Evolutionary conservation across 2,888 invertebrate genomes (phyloP).

Genomic region (Sinopyrophorus schimmeli): DNA sequence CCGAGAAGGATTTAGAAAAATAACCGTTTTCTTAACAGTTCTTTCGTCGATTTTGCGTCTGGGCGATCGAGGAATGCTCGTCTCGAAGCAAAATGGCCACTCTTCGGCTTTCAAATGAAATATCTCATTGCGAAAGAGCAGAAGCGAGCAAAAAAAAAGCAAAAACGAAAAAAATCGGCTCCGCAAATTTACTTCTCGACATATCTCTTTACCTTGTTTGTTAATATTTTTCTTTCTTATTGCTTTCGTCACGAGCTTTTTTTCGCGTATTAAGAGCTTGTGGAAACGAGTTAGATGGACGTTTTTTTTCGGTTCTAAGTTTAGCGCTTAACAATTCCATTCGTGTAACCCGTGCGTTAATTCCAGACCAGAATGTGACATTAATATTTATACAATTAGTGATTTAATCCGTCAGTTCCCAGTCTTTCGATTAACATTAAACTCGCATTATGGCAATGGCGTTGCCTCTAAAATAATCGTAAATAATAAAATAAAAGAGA

Average conservation of each 20-base stretch:
- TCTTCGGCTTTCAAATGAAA: slow-evolving; percentile 9
- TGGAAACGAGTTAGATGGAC: slow-evolving; percentile 21
- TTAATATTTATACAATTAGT: slow-evolving; percentile 37
- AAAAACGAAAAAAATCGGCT: slow-evolving; percentile 13
- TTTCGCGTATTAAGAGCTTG: slow-evolving; percentile 12
- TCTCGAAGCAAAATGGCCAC: slow-evolving; percentile 26
- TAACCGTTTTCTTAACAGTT: too few species aligned
- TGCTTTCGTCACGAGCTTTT: slow-evolving; percentile 23
- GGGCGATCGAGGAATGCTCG: too few species aligned
- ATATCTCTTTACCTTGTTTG: slow-evolving; percentile 15
- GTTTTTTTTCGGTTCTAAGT: slow-evolving; percentile 20
- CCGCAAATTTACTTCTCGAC: slow-evolving; percentile 13
- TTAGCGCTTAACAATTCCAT: slow-evolving; percentile 20
- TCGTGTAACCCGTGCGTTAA: slow-evolving; percentile 32
- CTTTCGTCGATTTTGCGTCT: too few species aligned
- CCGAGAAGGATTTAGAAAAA: too few species aligned
- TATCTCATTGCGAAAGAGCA: too few species aligned
- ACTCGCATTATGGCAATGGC: slow-evolving; percentile 27
- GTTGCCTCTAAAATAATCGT: slow-evolving; percentile 27
- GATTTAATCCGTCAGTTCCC: slow-evolving; percentile 35
- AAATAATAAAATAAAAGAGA: slow-evolving; percentile 20
- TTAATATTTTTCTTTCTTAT: slow-evolving; percentile 17
- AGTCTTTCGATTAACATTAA: slow-evolving; percentile 32
- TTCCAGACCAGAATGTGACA: slow-evolving; percentile 33
- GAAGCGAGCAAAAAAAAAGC: slow-evolving; percentile 3